A percentile compares a stretch with the other conserved stretches of the same genome.
These are phyloP conservation scores for Cryptotermes secundus DNA, from an alignment of 1,140 invertebrate species.

Conservation along the genomic window DNA sequence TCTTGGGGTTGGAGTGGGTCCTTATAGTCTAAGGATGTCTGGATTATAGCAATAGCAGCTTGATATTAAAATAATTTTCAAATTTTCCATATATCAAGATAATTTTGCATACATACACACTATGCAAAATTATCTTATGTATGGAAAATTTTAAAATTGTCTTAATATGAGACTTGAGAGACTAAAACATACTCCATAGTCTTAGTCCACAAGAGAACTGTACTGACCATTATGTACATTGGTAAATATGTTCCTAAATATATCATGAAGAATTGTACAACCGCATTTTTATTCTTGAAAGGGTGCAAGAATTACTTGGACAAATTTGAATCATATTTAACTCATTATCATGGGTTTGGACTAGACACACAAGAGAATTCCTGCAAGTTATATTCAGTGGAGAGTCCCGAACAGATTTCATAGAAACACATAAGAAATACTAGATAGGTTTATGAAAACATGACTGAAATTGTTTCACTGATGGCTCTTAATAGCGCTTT, in stretches of 20 bases:
- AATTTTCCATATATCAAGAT: not conserved
- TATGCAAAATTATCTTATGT: no score
- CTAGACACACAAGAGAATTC: not conserved
- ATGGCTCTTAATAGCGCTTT: not conserved
- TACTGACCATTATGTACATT: no score
- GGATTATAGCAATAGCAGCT: no score
- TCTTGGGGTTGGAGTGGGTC: no score
- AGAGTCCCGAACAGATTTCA: no score
- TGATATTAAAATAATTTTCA: not conserved
- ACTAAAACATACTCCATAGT: not conserved
- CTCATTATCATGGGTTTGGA: not conserved
- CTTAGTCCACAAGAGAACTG: no score
- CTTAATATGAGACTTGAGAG: not conserved
- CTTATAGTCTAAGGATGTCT: no score
- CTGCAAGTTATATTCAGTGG: not conserved
- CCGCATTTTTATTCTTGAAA: not conserved
- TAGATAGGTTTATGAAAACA: not conserved
- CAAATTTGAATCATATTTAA: not conserved
- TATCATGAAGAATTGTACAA: not conserved
- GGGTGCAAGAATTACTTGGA: not conserved
- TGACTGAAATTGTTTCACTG: not conserved
- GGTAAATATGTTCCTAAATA: not conserved
- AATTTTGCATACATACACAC: not conserved
- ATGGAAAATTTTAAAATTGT: no score
- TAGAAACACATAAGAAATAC: no score